phyloP scores from a whole-genome alignment of 2,113 vertebrate species.

The Onychostruthus taczanowskii region DNA sequence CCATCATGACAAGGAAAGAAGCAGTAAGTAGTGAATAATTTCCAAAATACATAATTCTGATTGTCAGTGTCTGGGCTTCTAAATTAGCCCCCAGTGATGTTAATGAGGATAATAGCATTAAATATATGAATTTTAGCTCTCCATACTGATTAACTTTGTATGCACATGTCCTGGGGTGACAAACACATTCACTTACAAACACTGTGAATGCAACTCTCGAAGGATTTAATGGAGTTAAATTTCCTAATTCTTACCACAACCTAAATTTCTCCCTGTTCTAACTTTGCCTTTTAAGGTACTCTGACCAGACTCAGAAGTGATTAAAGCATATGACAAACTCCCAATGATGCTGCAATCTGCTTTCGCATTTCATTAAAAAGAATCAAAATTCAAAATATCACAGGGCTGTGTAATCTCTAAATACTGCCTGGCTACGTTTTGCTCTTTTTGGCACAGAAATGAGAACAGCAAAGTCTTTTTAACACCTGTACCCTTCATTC shows the following conservation, averaged over 20 bases:
- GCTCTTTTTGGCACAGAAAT: not conserved
- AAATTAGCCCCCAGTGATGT: not conserved
- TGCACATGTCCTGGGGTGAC: not conserved
- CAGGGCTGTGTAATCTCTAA: not conserved
- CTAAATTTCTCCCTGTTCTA: not conserved
- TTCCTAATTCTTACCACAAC: not conserved
- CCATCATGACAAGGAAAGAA: not conserved
- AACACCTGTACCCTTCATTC: not conserved
- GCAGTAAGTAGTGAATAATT: not conserved
- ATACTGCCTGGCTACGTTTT: not conserved
- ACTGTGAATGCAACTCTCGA: not conserved
- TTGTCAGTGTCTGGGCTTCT: not conserved
- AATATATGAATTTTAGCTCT: not conserved
- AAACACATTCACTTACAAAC: not conserved
- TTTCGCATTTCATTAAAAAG: not conserved
- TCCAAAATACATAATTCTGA: not conserved
- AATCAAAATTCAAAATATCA: not conserved
- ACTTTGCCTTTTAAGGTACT: not conserved
- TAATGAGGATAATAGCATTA: not conserved
- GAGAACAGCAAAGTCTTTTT: not conserved
- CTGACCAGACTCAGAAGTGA: not conserved
- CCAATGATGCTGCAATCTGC: not conserved
- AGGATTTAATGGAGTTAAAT: not conserved
- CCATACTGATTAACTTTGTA: not conserved
- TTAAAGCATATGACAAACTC: not conserved